These are phyloP conservation scores for Dendroctonus ponderosae DNA, from an alignment of 1,140 invertebrate species.

Conservation along the genomic window DNA sequence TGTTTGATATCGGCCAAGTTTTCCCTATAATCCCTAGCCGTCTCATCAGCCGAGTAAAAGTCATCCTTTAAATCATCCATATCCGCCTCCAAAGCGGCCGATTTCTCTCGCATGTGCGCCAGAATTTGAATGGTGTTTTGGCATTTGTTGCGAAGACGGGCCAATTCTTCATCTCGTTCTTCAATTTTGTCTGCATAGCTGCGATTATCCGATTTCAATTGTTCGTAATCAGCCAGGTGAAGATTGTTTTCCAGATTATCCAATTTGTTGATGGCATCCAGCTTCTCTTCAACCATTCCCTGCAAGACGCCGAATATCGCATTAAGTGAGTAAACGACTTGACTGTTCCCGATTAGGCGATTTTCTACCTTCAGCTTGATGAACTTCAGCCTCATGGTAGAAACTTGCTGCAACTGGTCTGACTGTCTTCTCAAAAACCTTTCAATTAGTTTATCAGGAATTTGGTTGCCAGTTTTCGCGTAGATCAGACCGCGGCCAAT, in stretches of 20 bases:
- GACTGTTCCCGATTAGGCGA: not conserved
- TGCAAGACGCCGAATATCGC: slow-evolving; percentile 9
- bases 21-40: slow-evolving; percentile 7
- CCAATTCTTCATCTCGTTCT: slow-evolving; percentile 47
- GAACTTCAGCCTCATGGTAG: slow-evolving; percentile 36
- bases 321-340: not conserved
- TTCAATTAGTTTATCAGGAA: slow-evolving; percentile 42
- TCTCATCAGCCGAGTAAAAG: not conserved
- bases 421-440: slow-evolving; percentile 35
- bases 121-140: slow-evolving; percentile 43
- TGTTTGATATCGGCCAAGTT: slow-evolving; percentile 22
- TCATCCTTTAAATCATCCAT: slow-evolving; percentile 22
- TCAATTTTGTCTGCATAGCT: slow-evolving; percentile 49
- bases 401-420: slow-evolving; percentile 32
- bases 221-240: slow-evolving; percentile 45
- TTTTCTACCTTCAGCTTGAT: slow-evolving; percentile 33
- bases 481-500: slow-evolving; percentile 41
- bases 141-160: slow-evolving; percentile 40
- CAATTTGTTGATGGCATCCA: slow-evolving; percentile 22
- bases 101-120: slow-evolving; percentile 48
- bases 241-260: slow-evolving; percentile 40
- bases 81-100: slow-evolving; percentile 30
- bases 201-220: slow-evolving; percentile 46
- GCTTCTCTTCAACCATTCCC: slow-evolving; percentile 36
- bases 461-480: slow-evolving; percentile 43